These are phyloP conservation scores for Orchestia grillus DNA, from an alignment of 1,140 invertebrate genomes.

Conservation along the genomic window DNA sequence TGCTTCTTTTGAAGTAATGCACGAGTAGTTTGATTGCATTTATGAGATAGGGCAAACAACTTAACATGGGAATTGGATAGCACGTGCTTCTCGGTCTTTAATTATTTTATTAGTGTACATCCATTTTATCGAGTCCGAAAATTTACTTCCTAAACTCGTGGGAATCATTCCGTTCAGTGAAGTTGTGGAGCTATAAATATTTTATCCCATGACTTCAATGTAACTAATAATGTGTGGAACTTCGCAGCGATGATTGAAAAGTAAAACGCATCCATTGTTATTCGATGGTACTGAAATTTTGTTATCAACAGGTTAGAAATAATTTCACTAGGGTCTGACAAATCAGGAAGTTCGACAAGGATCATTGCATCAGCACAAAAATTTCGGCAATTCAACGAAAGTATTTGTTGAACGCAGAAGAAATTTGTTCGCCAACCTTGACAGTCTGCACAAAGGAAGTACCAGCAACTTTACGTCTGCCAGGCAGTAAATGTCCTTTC, in stretches of 20 bases:
- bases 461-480: not conserved
- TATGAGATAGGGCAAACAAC: no score
- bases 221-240: not conserved
- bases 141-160: no score
- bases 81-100: no score
- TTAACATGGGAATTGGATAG: no score
- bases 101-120: no score
- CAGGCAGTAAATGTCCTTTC: not conserved
- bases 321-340: not conserved
- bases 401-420: not conserved
- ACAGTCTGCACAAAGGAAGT: not conserved
- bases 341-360: not conserved
- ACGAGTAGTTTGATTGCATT: no score
- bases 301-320: not conserved
- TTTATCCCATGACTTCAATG: not conserved
- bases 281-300: not conserved
- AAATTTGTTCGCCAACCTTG: not conserved
- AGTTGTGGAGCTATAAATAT: not conserved
- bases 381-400: not conserved
- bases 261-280: not conserved
- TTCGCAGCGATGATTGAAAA: not conserved
- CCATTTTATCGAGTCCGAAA: no score
- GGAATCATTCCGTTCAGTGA: no score
- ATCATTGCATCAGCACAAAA: not conserved
- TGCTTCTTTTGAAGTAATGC: no score